Evolutionary conservation across 1,140 invertebrate genomes (phyloP), one percentile per base, ranked within the genome.

Genomic region (Drosophila hydei): DNA sequence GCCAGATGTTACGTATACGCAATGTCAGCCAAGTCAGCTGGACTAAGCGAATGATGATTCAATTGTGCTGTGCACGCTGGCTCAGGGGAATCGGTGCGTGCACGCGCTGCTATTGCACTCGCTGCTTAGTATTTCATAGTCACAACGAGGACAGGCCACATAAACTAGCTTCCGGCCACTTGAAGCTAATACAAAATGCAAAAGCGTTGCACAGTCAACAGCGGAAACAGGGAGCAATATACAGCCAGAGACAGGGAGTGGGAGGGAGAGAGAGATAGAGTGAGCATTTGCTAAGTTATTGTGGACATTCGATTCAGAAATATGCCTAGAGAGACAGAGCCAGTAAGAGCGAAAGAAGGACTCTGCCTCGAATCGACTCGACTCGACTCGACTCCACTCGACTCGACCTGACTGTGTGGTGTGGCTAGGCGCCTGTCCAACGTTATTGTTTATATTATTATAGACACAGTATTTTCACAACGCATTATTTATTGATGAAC

Each of bases 401-500:
- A n/a, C n/a, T n/a, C n/a, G n/a, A n/a, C n/a, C n/a, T n/a, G n/a
- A n/a, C n/a, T n/a, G n/a, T n/a, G 12, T 33, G 30, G 9, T 33
- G 30, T 33, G 30, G 2, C 61, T 40, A n/a, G 21, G 61, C 56
- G 42, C 23, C 71, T 60, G 61, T 84, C 75, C 75, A 75, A 48
- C 50, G 54, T 58, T 79, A 79, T 75, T 83, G 71, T 75, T 79
- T 75, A 84, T 76, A 72, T 72, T 72, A 79, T 69, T 62, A 67
- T 55, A 45, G 54, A 38, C 30, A 56, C 67, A 75, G 71, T 79
- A 75, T 68, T 67, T 75, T 68, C 67, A 72, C 54, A 75, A 54
- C 27, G 42, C 67, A 73, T 83, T 83, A 72, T 73, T 73, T 65
- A 72, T 64, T 72, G 68, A 63, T 73, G 67, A 59, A 56, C 58